Evolutionary conservation across 2,888 invertebrate genomes (phyloP).

Genomic region (Parthenolecanium corni): DNA sequence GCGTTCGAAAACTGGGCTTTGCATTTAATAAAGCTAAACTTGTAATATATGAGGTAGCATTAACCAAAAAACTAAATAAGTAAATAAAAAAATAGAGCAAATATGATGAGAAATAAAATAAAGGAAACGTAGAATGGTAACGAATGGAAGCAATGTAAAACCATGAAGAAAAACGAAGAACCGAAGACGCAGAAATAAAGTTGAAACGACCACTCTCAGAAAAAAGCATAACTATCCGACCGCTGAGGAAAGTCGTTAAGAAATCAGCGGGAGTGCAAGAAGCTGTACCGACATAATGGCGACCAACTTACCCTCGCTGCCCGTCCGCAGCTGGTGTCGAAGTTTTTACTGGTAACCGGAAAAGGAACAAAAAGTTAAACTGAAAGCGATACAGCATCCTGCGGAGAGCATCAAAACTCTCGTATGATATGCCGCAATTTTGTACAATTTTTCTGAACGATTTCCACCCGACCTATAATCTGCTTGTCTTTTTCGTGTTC

Average conservation of each 20-base stretch:
- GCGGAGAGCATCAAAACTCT: constrained; percentile 21
- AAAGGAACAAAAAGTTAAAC: constrained; percentile 24
- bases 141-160: not conserved
- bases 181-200: constrained; percentile 5
- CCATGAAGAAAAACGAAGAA: constrained; percentile 1
- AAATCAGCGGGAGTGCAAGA: constrained; percentile 28
- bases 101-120: no score
- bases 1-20: no score
- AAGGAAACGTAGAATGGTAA: no score
- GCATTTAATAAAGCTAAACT: no score
- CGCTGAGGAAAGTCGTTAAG: constrained; percentile 28
- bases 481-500: not conserved
- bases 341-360: constrained; percentile 27
- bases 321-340: constrained; percentile 5
- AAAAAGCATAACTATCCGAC: constrained; percentile 23
- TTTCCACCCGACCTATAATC: not conserved
- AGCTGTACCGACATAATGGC: constrained; percentile 27
- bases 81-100: no score
- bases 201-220: constrained; percentile 19
- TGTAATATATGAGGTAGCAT: no score
- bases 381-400: constrained; percentile 24
- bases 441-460: no score
- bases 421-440: constrained; percentile 10
- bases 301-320: constrained; percentile 19
- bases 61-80: no score